Percentiles rank a stretch among this genome's conserved stretches.
phyloP scores from a whole-genome alignment of 2,888 invertebrate species.

The Gerosis bhagava region DNA sequence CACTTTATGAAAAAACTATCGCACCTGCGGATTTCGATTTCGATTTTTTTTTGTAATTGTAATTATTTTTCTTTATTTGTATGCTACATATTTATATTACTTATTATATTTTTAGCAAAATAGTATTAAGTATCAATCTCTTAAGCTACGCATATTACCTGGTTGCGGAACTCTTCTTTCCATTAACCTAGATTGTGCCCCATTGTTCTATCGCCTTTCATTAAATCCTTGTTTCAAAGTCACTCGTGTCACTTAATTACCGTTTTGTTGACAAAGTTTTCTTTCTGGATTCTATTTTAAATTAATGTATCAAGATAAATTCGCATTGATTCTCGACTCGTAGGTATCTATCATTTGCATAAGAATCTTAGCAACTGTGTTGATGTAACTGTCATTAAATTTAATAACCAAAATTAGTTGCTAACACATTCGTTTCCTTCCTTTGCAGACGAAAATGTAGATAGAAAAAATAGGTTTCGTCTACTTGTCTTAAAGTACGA shows the following conservation, averaged over 20 bases:
- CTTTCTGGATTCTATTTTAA: slow-evolving; percentile 37
- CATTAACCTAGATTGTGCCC: slow-evolving; percentile 66
- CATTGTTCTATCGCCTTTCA: slow-evolving; percentile 52
- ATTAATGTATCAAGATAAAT: slow-evolving; percentile 44
- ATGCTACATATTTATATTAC: too few species aligned
- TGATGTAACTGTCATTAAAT: slow-evolving; percentile 42
- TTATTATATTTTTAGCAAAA: too few species aligned
- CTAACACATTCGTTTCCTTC: slow-evolving; percentile 58
- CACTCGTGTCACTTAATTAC: slow-evolving; percentile 37
- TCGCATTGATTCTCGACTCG: slow-evolving; percentile 7
- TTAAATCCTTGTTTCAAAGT: slow-evolving; percentile 43
- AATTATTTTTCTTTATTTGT: too few species aligned
- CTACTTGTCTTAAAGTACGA: slow-evolving; percentile 64
- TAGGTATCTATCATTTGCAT: slow-evolving; percentile 27
- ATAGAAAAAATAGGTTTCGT: slow-evolving; percentile 59
- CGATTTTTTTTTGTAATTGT: too few species aligned
- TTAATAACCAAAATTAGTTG: slow-evolving; percentile 27
- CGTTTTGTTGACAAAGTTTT: slow-evolving; percentile 48
- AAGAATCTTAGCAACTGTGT: slow-evolving; percentile 51
- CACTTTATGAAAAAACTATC: too few species aligned
- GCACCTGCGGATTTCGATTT: too few species aligned
- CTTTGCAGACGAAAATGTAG: slow-evolving; percentile 79
- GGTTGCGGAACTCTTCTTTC: slow-evolving; percentile 49
- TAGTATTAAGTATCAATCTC: too few species aligned
- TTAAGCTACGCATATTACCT: slow-evolving; percentile 17